Base-by-base conservation (phyloP, 2,797 vertebrate species). In the Characodon lateralis region DNA sequence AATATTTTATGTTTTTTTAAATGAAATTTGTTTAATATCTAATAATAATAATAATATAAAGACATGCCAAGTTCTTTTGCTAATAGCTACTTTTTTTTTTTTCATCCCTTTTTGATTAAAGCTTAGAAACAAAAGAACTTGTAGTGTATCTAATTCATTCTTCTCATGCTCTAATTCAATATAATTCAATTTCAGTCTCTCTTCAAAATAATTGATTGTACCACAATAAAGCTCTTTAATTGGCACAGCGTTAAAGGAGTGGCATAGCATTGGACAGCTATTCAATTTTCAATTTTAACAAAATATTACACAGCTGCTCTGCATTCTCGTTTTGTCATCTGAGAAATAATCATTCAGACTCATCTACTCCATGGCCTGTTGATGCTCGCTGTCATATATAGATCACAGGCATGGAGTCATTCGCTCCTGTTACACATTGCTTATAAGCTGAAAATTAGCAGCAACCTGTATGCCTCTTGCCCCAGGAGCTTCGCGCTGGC, bases 401-500 rank as follows among this genome's bases (percentile, higher is more conserved):
- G 91, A 94, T 93, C 91, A 91, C 89, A 91, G 85, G 82, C 89
- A 89, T 82, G 83, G 77, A 76, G 72, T 94, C 91, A 91, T 95
- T 93, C 94, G 89, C 85, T 90, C 91, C 87, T 88, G 92, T 92
- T 93, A 92, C 89, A 91, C 88, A 89, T 87, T 87, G 88, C 83
- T 94, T 93, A 94, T 90, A 95, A 92, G 87, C 93, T 93, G 87
- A 91, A 93, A 94, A 95, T 95, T 89, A 95, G 91, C 89, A 89
- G 85, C 85, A 90, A 87, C 82, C 91, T 89, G 90, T 74, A 83
- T 86, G 87, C 86, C 79, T 87, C 83, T 92, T 92, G 90, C 89
- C 93, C 85, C 88, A 74, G 84, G 88, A 91, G 86, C 92, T 91
- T 90, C 87, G 88, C 81, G 80, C 78, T 85, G 90, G 89, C 92